Evolutionary conservation across 2,797 vertebrate species (phyloP).

Genomic region (Melanotaenia boesemani): DNA sequence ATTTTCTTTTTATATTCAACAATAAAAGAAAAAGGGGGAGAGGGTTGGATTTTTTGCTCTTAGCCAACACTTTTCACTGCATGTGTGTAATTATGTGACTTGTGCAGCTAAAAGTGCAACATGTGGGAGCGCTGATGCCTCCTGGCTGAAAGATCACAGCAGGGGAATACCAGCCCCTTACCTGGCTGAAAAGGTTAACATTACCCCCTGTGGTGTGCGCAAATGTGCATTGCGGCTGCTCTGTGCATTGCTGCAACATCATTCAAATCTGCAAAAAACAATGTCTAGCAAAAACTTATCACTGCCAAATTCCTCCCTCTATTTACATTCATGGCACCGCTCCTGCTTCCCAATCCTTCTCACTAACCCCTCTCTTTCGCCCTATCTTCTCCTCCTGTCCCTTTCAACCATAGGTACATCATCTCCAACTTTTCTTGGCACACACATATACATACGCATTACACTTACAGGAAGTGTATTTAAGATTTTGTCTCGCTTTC

Average conservation of each 20-base stretch:
- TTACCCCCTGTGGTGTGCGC: conserved; percentile 17
- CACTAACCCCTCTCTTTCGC: conserved; percentile 35
- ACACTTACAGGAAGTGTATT: conserved; percentile 60
- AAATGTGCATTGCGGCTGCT: neutral
- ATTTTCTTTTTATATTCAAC: conserved; percentile 19
- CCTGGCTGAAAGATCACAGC: conserved; percentile 31
- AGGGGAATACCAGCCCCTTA: conserved; percentile 21
- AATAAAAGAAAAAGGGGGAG: conserved; percentile 40
- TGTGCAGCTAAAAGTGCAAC: conserved; percentile 36
- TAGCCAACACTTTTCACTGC: conserved; percentile 11
- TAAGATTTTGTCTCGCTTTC: conserved; percentile 62
- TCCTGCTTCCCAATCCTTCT: conserved; percentile 46
- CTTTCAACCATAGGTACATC: conserved; percentile 33
- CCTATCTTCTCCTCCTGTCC: conserved; percentile 39
- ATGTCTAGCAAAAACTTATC: conserved; percentile 32
- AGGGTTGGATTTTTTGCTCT: conserved; percentile 35
- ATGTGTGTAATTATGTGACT: conserved; percentile 11
- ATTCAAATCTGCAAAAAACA: conserved; percentile 40
- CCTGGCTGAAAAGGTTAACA: conserved; percentile 52
- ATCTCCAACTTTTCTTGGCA: conserved; percentile 14
- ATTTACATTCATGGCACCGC: conserved; percentile 44
- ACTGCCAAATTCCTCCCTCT: conserved; percentile 20
- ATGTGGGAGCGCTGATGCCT: conserved; percentile 18
- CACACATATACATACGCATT: conserved; percentile 40
- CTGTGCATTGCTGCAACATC: conserved; percentile 10